phyloP scores from a whole-genome alignment of 35 echinoderm and acorn worm species.

The Heliocidaris erythrogramma region DNA sequence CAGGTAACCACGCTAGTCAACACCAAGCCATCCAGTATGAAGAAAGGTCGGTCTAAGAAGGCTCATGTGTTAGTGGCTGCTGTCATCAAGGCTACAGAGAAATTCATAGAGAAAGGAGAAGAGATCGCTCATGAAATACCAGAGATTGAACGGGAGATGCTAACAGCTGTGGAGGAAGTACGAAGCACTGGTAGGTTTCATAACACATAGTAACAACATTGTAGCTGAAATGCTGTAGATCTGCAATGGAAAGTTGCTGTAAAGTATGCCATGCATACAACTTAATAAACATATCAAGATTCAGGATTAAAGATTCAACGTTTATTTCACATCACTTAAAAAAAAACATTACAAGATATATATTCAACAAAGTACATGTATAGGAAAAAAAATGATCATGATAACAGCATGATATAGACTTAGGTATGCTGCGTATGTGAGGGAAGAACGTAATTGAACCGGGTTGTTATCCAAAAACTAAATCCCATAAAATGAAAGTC shows the following conservation, averaged over 20 bases:
- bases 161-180: conserved; percentile 93
- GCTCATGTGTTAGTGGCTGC: conserved; percentile 96
- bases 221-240: neutral
- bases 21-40: conserved; percentile 86
- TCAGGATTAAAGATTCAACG: neutral
- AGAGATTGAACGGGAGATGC: conserved; percentile 87
- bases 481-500: no score
- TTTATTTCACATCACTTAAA: neutral
- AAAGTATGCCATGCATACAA: neutral
- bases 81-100: conserved; percentile 90
- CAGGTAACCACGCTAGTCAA: conserved; percentile 97
- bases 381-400: no score
- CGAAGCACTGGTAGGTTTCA: conserved; percentile 71
- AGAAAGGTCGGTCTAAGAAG: conserved; percentile 99
- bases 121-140: conserved; percentile 97
- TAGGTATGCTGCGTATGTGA: no score
- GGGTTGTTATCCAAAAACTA: no score
- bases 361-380: no score
- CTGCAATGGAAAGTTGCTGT: neutral
- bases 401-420: no score
- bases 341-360: no score
- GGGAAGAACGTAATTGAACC: no score
- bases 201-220: no score
- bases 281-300: neutral
- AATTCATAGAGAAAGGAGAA: conserved; percentile 94